Evolutionary conservation across 2,113 vertebrate species (phyloP).

Genomic region (Hyperopisus bebe): DNA sequence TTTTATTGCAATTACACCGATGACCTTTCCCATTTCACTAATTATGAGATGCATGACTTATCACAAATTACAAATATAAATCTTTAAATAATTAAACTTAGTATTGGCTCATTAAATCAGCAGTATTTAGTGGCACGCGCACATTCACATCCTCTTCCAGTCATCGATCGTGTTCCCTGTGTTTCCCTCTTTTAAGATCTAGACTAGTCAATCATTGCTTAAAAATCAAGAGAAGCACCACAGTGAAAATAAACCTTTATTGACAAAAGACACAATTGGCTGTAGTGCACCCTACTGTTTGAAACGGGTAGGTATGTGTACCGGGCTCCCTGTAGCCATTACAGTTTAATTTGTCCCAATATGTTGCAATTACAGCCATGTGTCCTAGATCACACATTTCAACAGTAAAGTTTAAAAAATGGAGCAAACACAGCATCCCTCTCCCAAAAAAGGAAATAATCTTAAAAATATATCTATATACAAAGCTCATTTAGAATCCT

Average conservation of each 20-base stretch:
- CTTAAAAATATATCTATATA: not conserved
- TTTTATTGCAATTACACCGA: slow-evolving; percentile 46
- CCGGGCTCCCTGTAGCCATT: not conserved
- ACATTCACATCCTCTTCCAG: not conserved
- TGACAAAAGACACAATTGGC: not conserved
- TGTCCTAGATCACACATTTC: not conserved
- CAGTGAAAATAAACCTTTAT: not conserved
- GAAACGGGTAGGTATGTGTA: not conserved
- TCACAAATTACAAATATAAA: slow-evolving; percentile 45
- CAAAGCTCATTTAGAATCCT: not conserved
- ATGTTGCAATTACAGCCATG: not conserved
- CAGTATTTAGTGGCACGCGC: slow-evolving; percentile 32
- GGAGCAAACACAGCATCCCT: not conserved
- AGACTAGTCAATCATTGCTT: not conserved
- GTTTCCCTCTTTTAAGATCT: not conserved
- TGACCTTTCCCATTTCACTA: slow-evolving; percentile 12
- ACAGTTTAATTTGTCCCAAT: not conserved
- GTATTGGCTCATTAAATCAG: slow-evolving; percentile 63
- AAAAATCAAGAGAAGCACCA: not conserved
- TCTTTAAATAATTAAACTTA: slow-evolving; percentile 37
- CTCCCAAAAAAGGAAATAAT: not conserved
- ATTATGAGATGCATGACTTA: slow-evolving; percentile 35
- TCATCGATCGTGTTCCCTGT: not conserved
- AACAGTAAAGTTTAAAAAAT: not conserved
- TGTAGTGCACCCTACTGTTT: not conserved